These are phyloP conservation scores for Pinctada fucata DNA, from an alignment of 2,888 invertebrate genomes.

Conservation along the genomic window DNA sequence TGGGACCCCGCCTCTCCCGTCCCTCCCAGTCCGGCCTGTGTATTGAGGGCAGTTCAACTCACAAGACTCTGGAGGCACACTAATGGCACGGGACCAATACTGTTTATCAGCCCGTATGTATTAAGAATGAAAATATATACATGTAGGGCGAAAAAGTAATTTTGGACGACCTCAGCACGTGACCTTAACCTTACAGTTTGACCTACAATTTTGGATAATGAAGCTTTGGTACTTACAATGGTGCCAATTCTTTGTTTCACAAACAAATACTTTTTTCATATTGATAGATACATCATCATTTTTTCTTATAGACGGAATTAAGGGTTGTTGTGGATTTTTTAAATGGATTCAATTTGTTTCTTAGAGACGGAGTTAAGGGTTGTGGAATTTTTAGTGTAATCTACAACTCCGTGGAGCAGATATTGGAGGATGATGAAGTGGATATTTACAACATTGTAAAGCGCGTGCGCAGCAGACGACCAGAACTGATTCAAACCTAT, in stretches of 20 bases:
- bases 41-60: background rate
- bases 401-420: slow-evolving; percentile 18
- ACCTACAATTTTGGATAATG: too few relatives aligned
- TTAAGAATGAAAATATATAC: background rate
- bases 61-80: background rate
- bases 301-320: too few relatives aligned
- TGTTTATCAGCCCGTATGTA: background rate
- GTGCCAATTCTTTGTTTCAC: too few relatives aligned
- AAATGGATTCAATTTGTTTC: background rate
- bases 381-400: slow-evolving; percentile 11
- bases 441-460: slow-evolving; percentile 22
- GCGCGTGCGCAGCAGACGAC: slow-evolving; percentile 16
- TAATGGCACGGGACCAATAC: background rate
- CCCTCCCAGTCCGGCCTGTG: background rate
- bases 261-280: too few relatives aligned
- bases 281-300: too few relatives aligned
- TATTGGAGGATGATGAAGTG: slow-evolving; percentile 21
- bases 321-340: too few relatives aligned
- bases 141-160: too few relatives aligned
- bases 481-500: slow-evolving; percentile 14
- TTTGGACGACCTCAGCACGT: too few relatives aligned
- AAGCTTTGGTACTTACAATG: too few relatives aligned
- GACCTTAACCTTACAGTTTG: too few relatives aligned
- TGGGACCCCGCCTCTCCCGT: background rate
- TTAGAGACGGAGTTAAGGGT: slow-evolving; percentile 20